Evolutionary conservation across 2,113 vertebrate species (phyloP).

Genomic region (Gyps fulvus): DNA sequence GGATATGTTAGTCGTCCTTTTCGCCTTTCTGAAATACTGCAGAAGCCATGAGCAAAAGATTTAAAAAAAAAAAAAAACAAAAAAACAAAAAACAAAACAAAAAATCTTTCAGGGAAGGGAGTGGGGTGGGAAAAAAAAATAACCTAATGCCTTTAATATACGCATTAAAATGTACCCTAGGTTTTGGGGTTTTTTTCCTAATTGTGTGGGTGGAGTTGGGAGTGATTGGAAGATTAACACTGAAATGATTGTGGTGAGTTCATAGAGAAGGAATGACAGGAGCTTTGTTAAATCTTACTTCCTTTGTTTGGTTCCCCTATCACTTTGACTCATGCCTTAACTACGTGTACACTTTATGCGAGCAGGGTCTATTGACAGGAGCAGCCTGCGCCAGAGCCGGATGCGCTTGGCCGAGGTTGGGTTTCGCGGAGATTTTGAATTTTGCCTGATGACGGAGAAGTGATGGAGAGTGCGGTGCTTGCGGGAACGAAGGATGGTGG

Average conservation of each 20-base stretch:
- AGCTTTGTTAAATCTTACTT: neutral
- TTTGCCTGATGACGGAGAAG: neutral
- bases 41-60: constrained; percentile 66
- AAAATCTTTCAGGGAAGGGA: constrained; percentile 62
- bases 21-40: constrained; percentile 12
- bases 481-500: neutral
- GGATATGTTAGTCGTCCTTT: neutral
- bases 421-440: neutral
- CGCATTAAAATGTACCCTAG: neutral
- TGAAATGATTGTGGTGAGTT: neutral
- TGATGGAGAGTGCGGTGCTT: neutral
- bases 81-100: neutral
- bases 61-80: neutral
- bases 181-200: neutral
- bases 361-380: neutral
- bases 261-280: neutral
- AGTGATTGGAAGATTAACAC: neutral
- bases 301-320: constrained; percentile 28
- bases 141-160: constrained; percentile 60
- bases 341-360: neutral
- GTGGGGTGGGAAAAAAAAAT: constrained; percentile 3
- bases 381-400: neutral
- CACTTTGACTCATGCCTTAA: constrained; percentile 68
- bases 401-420: neutral
- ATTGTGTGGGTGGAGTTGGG: neutral